phyloP scores from a whole-genome alignment of 2,113 vertebrate genomes.

The Gymnogyps californianus region DNA sequence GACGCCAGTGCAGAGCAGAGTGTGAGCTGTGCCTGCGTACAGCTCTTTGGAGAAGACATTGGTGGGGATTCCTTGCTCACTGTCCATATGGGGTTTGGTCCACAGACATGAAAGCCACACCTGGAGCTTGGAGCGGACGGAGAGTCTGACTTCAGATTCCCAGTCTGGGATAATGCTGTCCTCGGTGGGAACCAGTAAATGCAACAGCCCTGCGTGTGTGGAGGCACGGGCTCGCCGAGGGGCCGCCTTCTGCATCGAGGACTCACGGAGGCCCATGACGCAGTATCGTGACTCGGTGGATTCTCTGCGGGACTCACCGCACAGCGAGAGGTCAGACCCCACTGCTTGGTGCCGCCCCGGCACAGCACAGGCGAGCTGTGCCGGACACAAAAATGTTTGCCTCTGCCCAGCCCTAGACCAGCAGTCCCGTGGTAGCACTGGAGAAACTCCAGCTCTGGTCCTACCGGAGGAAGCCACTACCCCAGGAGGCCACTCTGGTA shows the following conservation, averaged over 20 bases:
- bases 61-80: not conserved
- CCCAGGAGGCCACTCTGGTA: not conserved
- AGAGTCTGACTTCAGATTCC: slow-evolving; percentile 92
- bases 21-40: not conserved
- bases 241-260: slow-evolving; percentile 83
- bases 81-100: not conserved
- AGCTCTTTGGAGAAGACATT: not conserved
- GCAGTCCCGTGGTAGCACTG: accelerated
- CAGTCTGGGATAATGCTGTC: slow-evolving; percentile 94
- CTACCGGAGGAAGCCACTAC: not conserved
- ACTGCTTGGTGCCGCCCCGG: not conserved
- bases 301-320: slow-evolving; percentile 92
- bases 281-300: slow-evolving; percentile 92
- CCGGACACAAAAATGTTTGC: not conserved
- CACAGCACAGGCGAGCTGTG: not conserved
- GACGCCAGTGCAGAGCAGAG: not conserved
- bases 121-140: slow-evolving; percentile 93
- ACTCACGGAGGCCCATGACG: slow-evolving; percentile 75
- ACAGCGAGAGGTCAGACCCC: slow-evolving; percentile 91
- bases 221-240: slow-evolving; percentile 89
- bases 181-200: slow-evolving; percentile 96
- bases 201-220: slow-evolving; percentile 93
- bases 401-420: not conserved
- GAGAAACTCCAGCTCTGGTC: not conserved
- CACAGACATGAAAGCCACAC: slow-evolving; percentile 92